A percentile compares a stretch with the other conserved stretches of the same genome.
Conservation (phyloP, 1,140 invertebrate species). For the Zeugodacus cucurbitae region DNA sequence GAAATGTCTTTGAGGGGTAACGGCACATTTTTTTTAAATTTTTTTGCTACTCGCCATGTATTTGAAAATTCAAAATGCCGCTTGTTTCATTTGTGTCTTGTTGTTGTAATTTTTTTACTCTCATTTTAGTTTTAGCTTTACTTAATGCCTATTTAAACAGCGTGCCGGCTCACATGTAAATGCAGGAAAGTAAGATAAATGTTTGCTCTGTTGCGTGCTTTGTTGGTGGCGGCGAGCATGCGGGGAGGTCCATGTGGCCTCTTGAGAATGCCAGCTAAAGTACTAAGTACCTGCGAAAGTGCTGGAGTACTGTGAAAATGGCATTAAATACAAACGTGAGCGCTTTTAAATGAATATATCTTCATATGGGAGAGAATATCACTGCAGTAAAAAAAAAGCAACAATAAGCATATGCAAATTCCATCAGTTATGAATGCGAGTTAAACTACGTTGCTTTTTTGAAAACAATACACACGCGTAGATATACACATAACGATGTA, state of each 20-base stretch:
- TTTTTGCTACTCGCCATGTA: neutral
- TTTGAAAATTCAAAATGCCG: neutral
- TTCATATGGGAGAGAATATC: neutral
- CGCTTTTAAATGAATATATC: conserved; percentile 26
- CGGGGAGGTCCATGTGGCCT: neutral
- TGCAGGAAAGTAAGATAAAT: conserved; percentile 16
- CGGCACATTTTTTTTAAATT: neutral
- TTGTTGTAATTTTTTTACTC: neutral
- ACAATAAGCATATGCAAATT: conserved; percentile 30
- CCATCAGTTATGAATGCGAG: conserved; percentile 16
- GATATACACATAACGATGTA: neutral
- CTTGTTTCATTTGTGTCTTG: neutral
- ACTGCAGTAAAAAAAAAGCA: neutral
- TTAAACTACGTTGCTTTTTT: neutral
- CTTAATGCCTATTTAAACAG: conserved; percentile 39
- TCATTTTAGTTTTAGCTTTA: conserved; percentile 16
- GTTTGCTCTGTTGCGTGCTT: neutral
- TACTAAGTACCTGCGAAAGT: conserved; percentile 28
- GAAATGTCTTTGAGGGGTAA: neutral
- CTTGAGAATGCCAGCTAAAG: conserved; percentile 14
- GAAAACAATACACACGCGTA: neutral
- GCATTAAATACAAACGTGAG: conserved; percentile 23
- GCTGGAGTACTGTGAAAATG: conserved; percentile 16
- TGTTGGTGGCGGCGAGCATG: neutral
- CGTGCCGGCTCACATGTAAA: neutral